These are phyloP conservation scores for Xiphorhynchus elegans DNA, from an alignment of 2,113 vertebrate species.

Conservation along the genomic window DNA sequence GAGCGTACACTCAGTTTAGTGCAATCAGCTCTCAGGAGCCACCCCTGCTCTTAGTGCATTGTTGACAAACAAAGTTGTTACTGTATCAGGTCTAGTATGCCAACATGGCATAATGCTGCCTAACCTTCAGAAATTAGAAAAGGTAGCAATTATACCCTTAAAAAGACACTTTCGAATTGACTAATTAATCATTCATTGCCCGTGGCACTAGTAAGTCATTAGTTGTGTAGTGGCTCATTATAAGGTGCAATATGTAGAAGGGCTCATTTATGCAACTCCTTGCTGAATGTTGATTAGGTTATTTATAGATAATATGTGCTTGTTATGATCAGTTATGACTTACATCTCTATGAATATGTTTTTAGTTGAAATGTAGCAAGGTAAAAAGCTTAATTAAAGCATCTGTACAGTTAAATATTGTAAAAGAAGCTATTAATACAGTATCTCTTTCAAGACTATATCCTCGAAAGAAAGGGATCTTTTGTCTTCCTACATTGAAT, in stretches of 20 bases:
- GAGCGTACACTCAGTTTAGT: neutral
- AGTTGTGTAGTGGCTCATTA: constrained; percentile 72
- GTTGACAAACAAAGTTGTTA: constrained; percentile 55
- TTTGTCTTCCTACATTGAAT: neutral
- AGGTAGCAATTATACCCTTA: constrained; percentile 74
- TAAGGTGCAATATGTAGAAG: constrained; percentile 63
- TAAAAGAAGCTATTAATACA: neutral
- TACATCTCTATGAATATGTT: constrained; percentile 7
- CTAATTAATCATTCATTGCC: constrained; percentile 80
- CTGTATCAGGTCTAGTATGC: constrained; percentile 29
- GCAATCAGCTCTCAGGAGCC: neutral
- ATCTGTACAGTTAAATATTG: constrained; percentile 18
- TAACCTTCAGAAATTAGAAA: constrained; percentile 75
- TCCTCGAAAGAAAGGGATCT: neutral
- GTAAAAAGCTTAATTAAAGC: constrained; percentile 10
- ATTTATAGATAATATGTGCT: constrained; percentile 71
- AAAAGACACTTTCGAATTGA: constrained; percentile 73
- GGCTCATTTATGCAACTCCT: constrained; percentile 65
- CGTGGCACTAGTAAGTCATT: constrained; percentile 76
- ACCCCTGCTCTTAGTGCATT: neutral
- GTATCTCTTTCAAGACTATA: neutral
- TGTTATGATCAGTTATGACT: constrained; percentile 69
- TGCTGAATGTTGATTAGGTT: constrained; percentile 76
- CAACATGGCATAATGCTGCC: constrained; percentile 63
- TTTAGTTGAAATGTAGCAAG: constrained; percentile 10